Percentiles rank a stretch among this genome's conserved stretches.
These are phyloP conservation scores for Orthosia gothica DNA, from an alignment of 2,888 invertebrate genomes.

Conservation along the genomic window DNA sequence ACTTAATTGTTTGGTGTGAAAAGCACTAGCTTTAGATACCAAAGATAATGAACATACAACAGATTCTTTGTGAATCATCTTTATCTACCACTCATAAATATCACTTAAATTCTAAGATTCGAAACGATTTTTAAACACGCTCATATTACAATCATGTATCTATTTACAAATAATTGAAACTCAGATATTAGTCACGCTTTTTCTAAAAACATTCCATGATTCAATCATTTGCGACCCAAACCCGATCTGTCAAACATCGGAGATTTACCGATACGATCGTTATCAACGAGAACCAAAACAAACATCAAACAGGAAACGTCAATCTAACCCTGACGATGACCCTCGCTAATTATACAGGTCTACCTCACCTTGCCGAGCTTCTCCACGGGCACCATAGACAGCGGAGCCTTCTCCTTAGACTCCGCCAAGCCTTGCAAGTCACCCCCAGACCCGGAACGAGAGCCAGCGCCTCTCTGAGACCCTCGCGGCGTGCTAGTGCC, in stretches of 20 bases:
- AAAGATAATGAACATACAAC: constrained; percentile 20
- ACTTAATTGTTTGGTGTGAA: constrained; percentile 38
- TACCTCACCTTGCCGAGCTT: constrained; percentile 93
- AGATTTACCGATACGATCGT: constrained; percentile 59
- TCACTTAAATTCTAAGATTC: constrained; percentile 30
- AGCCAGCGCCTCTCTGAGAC: constrained; percentile 87
- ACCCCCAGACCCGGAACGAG: constrained; percentile 93
- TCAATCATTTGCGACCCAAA: constrained; percentile 45
- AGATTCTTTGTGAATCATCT: constrained; percentile 51
- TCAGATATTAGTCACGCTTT: constrained; percentile 35
- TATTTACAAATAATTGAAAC: constrained; percentile 30
- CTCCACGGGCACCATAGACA: constrained; percentile 94
- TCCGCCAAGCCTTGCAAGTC: constrained; percentile 93
- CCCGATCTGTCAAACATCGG: constrained; percentile 61
- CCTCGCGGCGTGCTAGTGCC: constrained; percentile 85
- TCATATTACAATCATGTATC: not conserved
- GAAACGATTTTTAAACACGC: constrained; percentile 1
- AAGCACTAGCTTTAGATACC: constrained; percentile 42
- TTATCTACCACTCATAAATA: constrained; percentile 52
- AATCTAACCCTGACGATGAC: constrained; percentile 70
- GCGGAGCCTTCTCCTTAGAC: constrained; percentile 85
- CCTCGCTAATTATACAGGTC: constrained; percentile 56
- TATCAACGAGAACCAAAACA: constrained; percentile 69
- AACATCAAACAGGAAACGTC: constrained; percentile 71
- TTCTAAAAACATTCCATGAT: constrained; percentile 55